Conservation (phyloP, 2,797 vertebrate species). For the Molossus molossus region DNA sequence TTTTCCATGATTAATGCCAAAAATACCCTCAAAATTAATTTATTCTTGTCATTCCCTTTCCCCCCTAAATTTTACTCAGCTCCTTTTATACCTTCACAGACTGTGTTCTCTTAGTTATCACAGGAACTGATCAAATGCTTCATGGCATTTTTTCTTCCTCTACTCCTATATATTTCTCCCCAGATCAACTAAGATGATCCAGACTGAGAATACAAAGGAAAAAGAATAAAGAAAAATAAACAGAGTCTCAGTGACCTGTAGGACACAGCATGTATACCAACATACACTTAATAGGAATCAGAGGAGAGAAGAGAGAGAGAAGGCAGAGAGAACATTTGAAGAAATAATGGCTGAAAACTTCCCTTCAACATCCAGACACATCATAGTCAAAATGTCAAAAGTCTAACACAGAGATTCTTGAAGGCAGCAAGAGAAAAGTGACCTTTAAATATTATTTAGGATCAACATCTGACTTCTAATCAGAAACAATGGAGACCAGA, state of each 20-base stretch:
- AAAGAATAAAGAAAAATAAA: neutral
- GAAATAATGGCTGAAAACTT: neutral
- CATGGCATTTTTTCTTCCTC: neutral
- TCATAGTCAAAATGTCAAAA: neutral
- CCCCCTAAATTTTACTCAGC: slow-evolving; percentile 42
- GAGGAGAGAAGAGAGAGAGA: neutral
- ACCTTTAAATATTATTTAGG: neutral
- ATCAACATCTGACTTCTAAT: neutral
- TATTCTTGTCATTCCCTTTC: slow-evolving; percentile 54
- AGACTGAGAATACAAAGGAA: neutral
- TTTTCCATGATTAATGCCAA: slow-evolving; percentile 73
- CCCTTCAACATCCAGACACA: neutral
- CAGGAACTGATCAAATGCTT: neutral
- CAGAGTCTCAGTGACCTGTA: neutral
- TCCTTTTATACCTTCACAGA: slow-evolving; percentile 14
- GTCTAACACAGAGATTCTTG: neutral
- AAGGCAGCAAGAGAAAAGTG: neutral
- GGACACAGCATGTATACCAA: neutral
- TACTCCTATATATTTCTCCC: neutral
- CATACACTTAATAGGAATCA: neutral
- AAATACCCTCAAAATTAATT: slow-evolving; percentile 73
- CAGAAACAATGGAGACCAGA: neutral
- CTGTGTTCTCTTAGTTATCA: slow-evolving; percentile 37
- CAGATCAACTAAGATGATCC: neutral
- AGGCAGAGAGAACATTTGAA: neutral